Percentiles rank a stretch among this genome's conserved stretches.
phyloP scores from a whole-genome alignment of 2,113 vertebrate genomes.

The Pterocles orientalis region DNA sequence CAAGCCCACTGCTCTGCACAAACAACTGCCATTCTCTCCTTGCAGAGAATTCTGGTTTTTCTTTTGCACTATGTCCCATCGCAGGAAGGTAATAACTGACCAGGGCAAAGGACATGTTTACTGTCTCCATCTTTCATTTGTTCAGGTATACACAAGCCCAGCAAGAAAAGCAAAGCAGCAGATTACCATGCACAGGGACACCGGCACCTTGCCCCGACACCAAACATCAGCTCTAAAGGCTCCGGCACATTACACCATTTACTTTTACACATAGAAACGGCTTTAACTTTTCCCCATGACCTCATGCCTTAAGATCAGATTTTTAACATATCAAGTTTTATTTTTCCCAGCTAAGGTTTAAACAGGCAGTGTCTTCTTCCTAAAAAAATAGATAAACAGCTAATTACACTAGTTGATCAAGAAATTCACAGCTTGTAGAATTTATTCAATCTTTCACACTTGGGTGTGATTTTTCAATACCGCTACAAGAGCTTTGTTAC shows the following conservation, averaged over 20 bases:
- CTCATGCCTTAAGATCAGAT: neutral
- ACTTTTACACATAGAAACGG: neutral
- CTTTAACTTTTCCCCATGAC: neutral
- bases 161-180: neutral
- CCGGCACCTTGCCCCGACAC: rapidly evolving
- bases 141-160: neutral
- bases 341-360: neutral
- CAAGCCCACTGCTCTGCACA: neutral
- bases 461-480: neutral
- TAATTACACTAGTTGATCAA: neutral
- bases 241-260: neutral
- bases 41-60: neutral
- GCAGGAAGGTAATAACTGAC: neutral
- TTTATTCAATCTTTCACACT: neutral
- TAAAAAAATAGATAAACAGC: neutral
- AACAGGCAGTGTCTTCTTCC: neutral
- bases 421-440: neutral
- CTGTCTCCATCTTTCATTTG: neutral
- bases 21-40: neutral
- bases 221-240: neutral
- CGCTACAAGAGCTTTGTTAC: neutral
- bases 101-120: constrained; percentile 11
- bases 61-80: neutral
- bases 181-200: neutral
- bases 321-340: neutral